Evolutionary conservation across 2,888 invertebrate species (phyloP).

Genomic region (Eumacrocentrus americanus): DNA sequence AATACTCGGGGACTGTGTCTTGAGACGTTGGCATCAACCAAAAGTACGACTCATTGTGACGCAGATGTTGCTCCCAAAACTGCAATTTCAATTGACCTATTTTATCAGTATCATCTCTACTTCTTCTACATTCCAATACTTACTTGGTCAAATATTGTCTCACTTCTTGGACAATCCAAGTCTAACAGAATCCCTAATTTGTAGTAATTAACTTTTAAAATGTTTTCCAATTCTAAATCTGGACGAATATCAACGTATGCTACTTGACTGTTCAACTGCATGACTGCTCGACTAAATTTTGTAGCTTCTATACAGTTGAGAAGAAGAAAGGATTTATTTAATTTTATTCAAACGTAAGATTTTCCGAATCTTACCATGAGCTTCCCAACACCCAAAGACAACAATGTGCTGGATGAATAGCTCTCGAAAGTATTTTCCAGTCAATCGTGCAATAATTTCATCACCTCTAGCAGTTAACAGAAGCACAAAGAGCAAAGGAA

Average conservation of each 20-base stretch:
- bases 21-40: conserved; percentile 45
- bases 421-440: conserved; percentile 27
- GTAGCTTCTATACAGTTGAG: conserved; percentile 33
- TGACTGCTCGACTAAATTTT: conserved; percentile 33
- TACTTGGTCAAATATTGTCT: conserved; percentile 45
- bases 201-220: conserved; percentile 45
- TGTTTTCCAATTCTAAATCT: conserved; percentile 34
- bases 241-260: conserved; percentile 37
- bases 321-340: neutral
- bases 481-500: neutral
- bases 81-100: conserved; percentile 32
- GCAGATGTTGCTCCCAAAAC: conserved; percentile 41
- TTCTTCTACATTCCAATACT: neutral
- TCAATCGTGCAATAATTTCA: conserved; percentile 22
- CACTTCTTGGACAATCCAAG: conserved; percentile 44
- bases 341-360: neutral
- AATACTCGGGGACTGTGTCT: conserved; percentile 33
- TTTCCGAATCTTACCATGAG: conserved; percentile 19
- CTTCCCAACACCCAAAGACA: conserved; percentile 32
- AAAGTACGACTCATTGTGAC: conserved; percentile 50
- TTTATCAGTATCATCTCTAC: neutral
- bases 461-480: conserved; percentile 7
- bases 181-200: conserved; percentile 45
- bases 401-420: conserved; percentile 25
- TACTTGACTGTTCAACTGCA: conserved; percentile 27